Percentiles rank a stretch among this genome's conserved stretches.
Conservation (phyloP, 1,140 invertebrate genomes). For the Drosophila rhopaloa region DNA sequence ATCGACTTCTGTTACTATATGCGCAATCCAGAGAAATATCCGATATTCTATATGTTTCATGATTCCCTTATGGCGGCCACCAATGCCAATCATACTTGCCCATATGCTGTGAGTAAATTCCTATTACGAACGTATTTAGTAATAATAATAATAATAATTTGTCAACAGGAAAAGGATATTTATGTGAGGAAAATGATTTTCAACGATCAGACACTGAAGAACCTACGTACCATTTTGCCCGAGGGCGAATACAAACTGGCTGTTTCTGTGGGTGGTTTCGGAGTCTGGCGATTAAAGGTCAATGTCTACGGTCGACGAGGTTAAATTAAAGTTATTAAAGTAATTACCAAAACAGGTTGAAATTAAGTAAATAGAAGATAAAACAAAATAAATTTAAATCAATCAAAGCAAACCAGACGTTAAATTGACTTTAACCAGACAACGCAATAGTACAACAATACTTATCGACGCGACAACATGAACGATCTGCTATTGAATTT, state of each 20-base stretch:
- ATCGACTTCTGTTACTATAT: conserved; percentile 60
- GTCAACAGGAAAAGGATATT: conserved; percentile 35
- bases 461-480: conserved; percentile 17
- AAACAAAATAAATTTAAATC: neutral
- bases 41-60: conserved; percentile 47
- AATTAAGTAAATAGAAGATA: neutral
- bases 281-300: conserved; percentile 25
- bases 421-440: conserved; percentile 2
- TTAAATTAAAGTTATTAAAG: conserved; percentile 15
- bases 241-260: conserved; percentile 41
- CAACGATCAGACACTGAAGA: conserved; percentile 3
- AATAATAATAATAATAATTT: neutral
- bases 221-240: conserved; percentile 25
- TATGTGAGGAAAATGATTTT: conserved; percentile 6
- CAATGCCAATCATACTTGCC: conserved; percentile 59
- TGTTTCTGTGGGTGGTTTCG: conserved; percentile 10
- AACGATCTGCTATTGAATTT: conserved; percentile 3
- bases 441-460: conserved; percentile 1
- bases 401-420: conserved; percentile 4
- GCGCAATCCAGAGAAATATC: conserved; percentile 39
- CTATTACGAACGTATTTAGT: neutral
- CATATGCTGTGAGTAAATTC: conserved; percentile 34
- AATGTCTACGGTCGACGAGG: conserved; percentile 29
- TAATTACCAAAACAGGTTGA: conserved; percentile 1
- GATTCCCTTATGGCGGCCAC: conserved; percentile 21